Evolutionary conservation across 2,797 vertebrate species (phyloP), one percentile per base, ranked within the genome.

Genomic region (Tapera naevia): DNA sequence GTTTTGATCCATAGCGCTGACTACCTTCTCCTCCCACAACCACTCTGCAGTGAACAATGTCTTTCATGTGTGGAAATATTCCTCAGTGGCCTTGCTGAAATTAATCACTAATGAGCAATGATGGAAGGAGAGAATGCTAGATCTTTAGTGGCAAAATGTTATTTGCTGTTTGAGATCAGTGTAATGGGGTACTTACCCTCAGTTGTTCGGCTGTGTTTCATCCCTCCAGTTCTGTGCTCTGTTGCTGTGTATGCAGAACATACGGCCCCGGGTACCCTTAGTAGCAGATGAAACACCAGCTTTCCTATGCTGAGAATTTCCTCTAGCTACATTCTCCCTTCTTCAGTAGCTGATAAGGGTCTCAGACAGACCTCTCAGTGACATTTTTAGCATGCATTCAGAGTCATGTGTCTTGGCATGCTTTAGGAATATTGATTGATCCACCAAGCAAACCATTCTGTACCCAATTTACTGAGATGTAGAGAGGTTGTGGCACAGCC

Each of bases 51-150:
- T 27, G 43, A 88, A 33, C 11, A 13, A 5, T 22, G 27, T 86
- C 84, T 82, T 92, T 88, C 61, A 30, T 12, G 23, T 69, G 83
- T 35, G 70, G 76, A 91, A 93, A 41, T 48, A 58, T 25, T 75
- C 46, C 61, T 94, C 43, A 1, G 5, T 65, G 69, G 61, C 75
- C 73, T 65, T 65, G 72, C 69, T 93, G 84, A 93, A 51, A 35
- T 72, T 69, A 78, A 23, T 71, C n/a, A 11, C 43, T 84, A 86
- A 79, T 56, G 65, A 92, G 89, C 27, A 60, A 65, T 48, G 65
- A 75, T 0, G 1, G 79, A 83, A 80, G 65, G 76, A 80, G 48
- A 62, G 37, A 41, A 65, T 45, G 27, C 46, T 88, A 69, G 80
- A 48, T 64, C 92, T 79, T 88, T 61, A 30, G 1, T 14, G 18